Percentiles rank a stretch among this genome's conserved stretches.
Conservation (phyloP, 2,888 invertebrate genomes). For the Philopedon plagiatum region DNA sequence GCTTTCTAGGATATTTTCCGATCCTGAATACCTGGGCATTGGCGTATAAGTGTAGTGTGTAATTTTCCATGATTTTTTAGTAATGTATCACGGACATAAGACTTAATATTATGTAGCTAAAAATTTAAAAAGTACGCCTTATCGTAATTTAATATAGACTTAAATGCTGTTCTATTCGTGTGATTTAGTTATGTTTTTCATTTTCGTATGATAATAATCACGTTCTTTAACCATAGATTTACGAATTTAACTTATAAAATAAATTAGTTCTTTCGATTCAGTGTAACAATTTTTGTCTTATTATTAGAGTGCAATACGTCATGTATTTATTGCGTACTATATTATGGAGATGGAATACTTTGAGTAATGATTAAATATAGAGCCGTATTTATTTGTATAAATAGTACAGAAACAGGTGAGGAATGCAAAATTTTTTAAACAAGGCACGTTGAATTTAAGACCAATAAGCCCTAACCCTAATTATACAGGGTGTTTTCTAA, state of each 20-base stretch:
- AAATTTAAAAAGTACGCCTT: slow-evolving; percentile 17
- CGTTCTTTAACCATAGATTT: slow-evolving; percentile 13
- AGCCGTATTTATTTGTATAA: slow-evolving; percentile 41
- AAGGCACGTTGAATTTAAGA: not conserved
- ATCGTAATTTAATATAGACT: slow-evolving; percentile 1
- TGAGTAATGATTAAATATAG: slow-evolving; percentile 16
- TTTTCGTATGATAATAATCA: slow-evolving; percentile 13
- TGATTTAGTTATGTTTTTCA: slow-evolving; percentile 17
- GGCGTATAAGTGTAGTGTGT: too few relatives aligned
- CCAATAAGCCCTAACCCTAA: too few relatives aligned
- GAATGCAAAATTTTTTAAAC: slow-evolving; percentile 14
- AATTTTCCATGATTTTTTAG: not conserved
- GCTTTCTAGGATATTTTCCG: too few relatives aligned
- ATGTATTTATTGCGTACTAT: slow-evolving; percentile 25
- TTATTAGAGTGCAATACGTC: slow-evolving; percentile 35
- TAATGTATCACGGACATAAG: slow-evolving; percentile 13
- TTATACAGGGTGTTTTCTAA: too few relatives aligned
- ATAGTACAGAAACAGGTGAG: slow-evolving; percentile 1
- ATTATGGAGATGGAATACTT: slow-evolving; percentile 13
- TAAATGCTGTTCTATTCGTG: slow-evolving; percentile 8
- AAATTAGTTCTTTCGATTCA: not conserved
- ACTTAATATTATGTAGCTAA: slow-evolving; percentile 27
- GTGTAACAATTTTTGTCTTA: slow-evolving; percentile 17
- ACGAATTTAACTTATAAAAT: slow-evolving; percentile 28
- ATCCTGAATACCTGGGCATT: too few relatives aligned